Base-by-base conservation (phyloP, 2,797 vertebrate species). In the Anniella stebbinsi region DNA sequence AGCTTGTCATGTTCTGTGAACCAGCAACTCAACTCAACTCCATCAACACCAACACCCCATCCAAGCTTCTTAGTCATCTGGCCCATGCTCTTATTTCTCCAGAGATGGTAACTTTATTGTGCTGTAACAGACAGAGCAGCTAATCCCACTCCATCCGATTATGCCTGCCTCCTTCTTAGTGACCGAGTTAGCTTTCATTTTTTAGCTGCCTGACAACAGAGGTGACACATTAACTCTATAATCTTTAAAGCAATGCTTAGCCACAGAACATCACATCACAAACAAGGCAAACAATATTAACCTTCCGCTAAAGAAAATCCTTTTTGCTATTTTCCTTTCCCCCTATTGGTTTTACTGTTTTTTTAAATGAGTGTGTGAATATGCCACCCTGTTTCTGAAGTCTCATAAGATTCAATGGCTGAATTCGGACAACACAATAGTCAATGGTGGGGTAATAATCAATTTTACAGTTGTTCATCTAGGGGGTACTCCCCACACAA, bases 121-220 rank as follows among this genome's bases (percentile, higher is more conserved):
- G 69, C 63, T 36, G 80, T 17, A 0, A 0, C 0, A 5, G 63
- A 86, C 88, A 38, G 77, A 93, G 83, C 82, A 86, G 63, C 28
- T 63, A 86, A 86, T 89, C 70, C 70, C 36, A 28, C 63, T 60
- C 78, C 84, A 82, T 83, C 84, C 30, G 23, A 86, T 82, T 89
- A 87, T 69, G 78, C 48, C 78, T 86, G 51, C 23, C 78, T 83
- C 63, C 78, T 82, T 88, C 76, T 77, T 76, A 82, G 87, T 86
- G 57, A 91, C 77, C 15, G 15, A 66, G 83, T 36, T 86, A 88
- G 69, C 76, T 91, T 91, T 88, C 90, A 88, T 38, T 88, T 86
- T 88, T 45, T 88, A 81, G 87, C 54, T 51, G 54, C 30, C n/a
- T 36, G 33, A 86, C 57, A 69, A n/a, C 70, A 82, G 84, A 76